Evolutionary conservation across 2,797 vertebrate species (phyloP), one percentile per base, ranked within the genome.

Genomic region (Fundulus diaphanus): DNA sequence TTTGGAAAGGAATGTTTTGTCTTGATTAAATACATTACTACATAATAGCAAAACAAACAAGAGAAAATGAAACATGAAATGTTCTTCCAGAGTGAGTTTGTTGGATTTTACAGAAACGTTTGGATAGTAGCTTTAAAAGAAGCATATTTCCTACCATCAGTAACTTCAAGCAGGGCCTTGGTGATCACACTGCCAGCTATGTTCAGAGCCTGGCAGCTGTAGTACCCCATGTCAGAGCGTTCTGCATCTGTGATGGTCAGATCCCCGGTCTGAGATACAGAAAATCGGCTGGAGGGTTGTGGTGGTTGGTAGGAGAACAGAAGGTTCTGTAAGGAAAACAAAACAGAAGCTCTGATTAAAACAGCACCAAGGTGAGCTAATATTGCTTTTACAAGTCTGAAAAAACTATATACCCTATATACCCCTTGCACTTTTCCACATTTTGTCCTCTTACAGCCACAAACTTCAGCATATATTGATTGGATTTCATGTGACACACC

Each of bases 151-250:
- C 96, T 96, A 99, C 98, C 97, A 85, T 99, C 98, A 5, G 98
- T 99, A 87, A 99, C 98, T 94, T 99, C 98, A 85, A 99, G 94
- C 88, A 98, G 96, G 63, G 98, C 98, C 91, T 99, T 99, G 90
- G 98, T 99, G 93, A 98, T 99, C 90, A 99, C 99, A 75, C 98
- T 99, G 87, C 98, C 98, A 0, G 98, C 98, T 73, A 99, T 98
- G 92, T 99, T 99, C 83, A 99, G 95, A 52, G 98, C 99, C 95
- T 99, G 98, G 94, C 98, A 99, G 93, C 97, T 99, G 82, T 99
- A 99, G 88, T 97, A 98, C 1, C 98, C 98, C 84, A 96, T 93
- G 83, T 99, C 98, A 56, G 97, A 97, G 81, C 96, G 94, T 87
- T 98, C 97, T 65, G 97, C 96, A 1, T 96, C 97, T 7, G 96